These are phyloP conservation scores for Neomorphus geoffroyi DNA, from an alignment of 2,797 vertebrate species.

Conservation along the genomic window DNA sequence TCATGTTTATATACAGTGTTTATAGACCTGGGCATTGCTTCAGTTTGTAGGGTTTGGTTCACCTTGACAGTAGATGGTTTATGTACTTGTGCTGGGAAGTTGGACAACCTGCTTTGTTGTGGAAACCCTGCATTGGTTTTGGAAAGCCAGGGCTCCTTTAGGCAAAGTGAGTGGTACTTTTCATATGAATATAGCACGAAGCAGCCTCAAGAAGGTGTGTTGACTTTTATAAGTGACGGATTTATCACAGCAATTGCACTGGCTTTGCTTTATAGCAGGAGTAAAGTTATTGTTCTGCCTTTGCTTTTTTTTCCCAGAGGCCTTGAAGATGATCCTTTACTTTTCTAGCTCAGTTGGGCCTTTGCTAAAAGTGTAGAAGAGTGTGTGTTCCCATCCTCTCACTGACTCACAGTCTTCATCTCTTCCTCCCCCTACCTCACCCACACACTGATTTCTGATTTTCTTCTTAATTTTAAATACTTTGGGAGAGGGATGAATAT, in stretches of 20 bases:
- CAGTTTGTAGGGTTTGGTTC: neutral
- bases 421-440: conserved; percentile 15
- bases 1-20: neutral
- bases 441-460: conserved; percentile 22
- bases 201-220: neutral
- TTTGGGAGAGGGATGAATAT: neutral
- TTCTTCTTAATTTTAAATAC: conserved; percentile 27
- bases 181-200: neutral
- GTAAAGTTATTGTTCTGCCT: neutral
- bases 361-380: neutral
- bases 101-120: neutral
- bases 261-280: neutral
- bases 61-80: neutral
- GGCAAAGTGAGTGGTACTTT: neutral
- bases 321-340: neutral
- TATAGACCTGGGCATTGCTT: neutral
- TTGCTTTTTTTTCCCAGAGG: neutral
- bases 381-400: conserved; percentile 5
- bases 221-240: neutral
- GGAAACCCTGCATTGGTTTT: neutral
- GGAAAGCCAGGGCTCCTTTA: neutral
- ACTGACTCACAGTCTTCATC: conserved; percentile 28
- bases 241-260: neutral
- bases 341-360: neutral
- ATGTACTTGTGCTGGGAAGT: neutral